A percentile compares a stretch with the other conserved stretches of the same genome.
These are phyloP conservation scores for Galagoides demidoff DNA, from an alignment of 2,797 vertebrate genomes.

Conservation along the genomic window DNA sequence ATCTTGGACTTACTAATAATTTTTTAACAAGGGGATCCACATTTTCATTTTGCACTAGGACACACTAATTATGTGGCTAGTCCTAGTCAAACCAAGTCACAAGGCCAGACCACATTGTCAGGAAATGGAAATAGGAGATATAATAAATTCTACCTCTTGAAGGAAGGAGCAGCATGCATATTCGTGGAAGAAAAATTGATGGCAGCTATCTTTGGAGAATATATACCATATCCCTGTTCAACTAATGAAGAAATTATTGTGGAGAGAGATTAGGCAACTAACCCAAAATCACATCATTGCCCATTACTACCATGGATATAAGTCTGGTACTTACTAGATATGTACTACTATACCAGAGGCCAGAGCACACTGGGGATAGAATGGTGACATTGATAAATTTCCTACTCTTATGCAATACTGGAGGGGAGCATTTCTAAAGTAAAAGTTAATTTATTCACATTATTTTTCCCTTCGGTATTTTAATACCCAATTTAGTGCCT, in stretches of 20 bases:
- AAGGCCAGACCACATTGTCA: background rate
- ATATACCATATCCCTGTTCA: background rate
- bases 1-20: background rate
- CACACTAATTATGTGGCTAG: background rate
- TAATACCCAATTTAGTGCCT: background rate
- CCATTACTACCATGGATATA: background rate
- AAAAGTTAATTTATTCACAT: background rate
- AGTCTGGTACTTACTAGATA: background rate
- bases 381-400: background rate
- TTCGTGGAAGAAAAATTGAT: background rate
- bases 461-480: background rate
- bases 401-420: background rate
- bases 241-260: background rate
- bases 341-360: background rate
- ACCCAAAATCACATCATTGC: background rate
- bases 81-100: background rate
- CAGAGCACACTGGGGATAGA: background rate
- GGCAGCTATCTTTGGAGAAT: background rate
- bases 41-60: background rate
- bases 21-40: background rate
- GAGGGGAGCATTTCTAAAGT: background rate
- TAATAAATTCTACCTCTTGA: background rate
- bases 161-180: background rate
- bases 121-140: background rate
- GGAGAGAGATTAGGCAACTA: background rate